Base-by-base conservation (phyloP, 2,888 invertebrate species). In the Eupelmus urozonus region DNA sequence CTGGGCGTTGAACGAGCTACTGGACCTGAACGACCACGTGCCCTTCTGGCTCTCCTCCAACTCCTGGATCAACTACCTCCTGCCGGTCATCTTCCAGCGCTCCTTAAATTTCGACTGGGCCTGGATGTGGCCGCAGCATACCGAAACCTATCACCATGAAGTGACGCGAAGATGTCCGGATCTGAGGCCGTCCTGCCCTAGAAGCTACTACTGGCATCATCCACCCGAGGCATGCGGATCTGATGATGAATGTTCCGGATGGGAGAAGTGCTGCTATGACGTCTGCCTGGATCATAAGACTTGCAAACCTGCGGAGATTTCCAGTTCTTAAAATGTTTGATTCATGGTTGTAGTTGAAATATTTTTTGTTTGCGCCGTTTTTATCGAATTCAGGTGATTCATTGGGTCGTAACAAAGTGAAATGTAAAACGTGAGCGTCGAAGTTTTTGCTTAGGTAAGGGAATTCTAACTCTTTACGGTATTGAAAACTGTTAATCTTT, bases 191-290 rank as follows among this genome's bases (percentile, higher is more conserved):
- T 49, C 60, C 3, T 81, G 81, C 40, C 76, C 81, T 0, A 70
- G 79, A 5, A 53, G 42, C n/a, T n/a, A 49, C 29, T 42, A 70
- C 11, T 77, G 75, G 77, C 34, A 53, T 42, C n/a, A 63, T 42
- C 57, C 70, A 9, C 78, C 79, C 9, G 7, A 0, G 34, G 25
- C 59, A 3, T 81, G 81, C 34, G 53, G 42, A 18, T 1, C 13
- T 2, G 76, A 77, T 34, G 49, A 69, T 9, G 73, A 74, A 0
- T 76, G 81, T 18, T n/a, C 0, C 7, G 23, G 16, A n/a, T 1
- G n/a, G 2, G 40, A 69, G 18, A 81, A 79, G 53, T 81, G 81
- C n/a, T 81, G 79, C 63, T 81, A 55, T 53, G 80, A 81, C 45
- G 60, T 79, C 23, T 81, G 81, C 63, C 53, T 81, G 45, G 69